Base-by-base conservation (phyloP, 2,797 vertebrate genomes). In the Rachycentron canadum region DNA sequence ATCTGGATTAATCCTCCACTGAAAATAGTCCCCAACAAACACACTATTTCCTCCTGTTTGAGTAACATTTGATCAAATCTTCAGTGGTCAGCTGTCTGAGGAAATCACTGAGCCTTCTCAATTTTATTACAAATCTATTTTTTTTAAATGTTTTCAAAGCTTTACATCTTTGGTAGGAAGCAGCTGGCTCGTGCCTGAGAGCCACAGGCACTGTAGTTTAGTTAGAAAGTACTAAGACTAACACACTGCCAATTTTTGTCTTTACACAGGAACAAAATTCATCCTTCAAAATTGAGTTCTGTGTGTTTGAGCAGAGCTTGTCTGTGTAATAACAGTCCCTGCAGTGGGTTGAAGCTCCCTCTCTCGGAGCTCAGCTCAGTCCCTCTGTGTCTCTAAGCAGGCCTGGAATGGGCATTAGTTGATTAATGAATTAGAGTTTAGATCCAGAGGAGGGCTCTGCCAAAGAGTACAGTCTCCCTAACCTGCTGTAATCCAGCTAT, bases 401-500 rank as follows among this genome's bases (percentile, higher is more conserved):
- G 59, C 69, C 65, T 16, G 53, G 41, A 76, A 79, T 68, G 50
- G 53, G 67, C n/a, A 58, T 87, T 73, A 85, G 68, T 80, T 87
- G 73, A 87, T 90, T 88, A 84, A 89, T 88, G 78, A 90, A 86
- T 83, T 58, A 67, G 60, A 63, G 69, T 83, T 74, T 41, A 73
- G 70, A 82, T 82, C 74, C 82, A 83, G 80, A 69, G 36, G 55
- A 70, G 73, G 34, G 56, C 70, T 62, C 30, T 76, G 56, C 61
- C 32, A 73, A 70, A 56, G 73, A 69, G 63, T 66, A 50, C 55
- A 28, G 62, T 45, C 75, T 77, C 60, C 28, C 61, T 69, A 88
- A 88, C 82, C 85, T 79, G 76, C 76, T 88, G 77, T 92, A 92
- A 93, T 92, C 91, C 91, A 81, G 59, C 75, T 68, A 82, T 90